Evolutionary conservation across 2,113 vertebrate genomes (phyloP).

Genomic region (Cyphomyrus plagiostoma): DNA sequence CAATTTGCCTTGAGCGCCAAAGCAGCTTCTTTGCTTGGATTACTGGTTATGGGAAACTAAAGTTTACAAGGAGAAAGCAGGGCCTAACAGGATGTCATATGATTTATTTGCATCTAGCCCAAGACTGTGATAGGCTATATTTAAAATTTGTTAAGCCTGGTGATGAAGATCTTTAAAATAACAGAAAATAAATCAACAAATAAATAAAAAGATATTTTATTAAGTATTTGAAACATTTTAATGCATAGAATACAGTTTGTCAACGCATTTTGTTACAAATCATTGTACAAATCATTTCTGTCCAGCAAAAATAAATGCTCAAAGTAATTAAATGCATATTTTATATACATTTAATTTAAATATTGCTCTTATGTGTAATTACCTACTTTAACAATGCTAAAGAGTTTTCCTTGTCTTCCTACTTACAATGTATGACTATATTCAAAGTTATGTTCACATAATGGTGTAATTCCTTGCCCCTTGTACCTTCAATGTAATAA

Average conservation of each 20-base stretch:
- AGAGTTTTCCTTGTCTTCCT: neutral
- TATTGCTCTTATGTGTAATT: neutral
- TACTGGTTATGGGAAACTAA: neutral
- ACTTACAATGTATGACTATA: too few species aligned
- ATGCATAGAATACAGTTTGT: neutral
- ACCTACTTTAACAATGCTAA: neutral
- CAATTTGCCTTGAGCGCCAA: neutral
- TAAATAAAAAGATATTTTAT: too few species aligned
- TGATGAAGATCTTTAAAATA: neutral
- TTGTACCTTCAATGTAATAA: neutral
- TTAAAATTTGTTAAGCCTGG: too few species aligned
- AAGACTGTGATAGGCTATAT: too few species aligned
- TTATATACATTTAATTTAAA: neutral
- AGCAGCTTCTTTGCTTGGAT: neutral
- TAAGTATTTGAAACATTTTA: neutral
- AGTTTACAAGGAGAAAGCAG: neutral
- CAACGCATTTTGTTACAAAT: neutral
- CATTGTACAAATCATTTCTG: neutral
- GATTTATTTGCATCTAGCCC: too few species aligned
- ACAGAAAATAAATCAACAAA: neutral
- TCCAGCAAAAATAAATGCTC: neutral
- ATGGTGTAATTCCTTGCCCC: neutral
- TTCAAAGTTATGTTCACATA: neutral
- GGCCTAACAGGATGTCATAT: neutral
- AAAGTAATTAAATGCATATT: neutral